phyloP scores from a whole-genome alignment of 1,140 invertebrate genomes.

The Microplitis mediator region DNA sequence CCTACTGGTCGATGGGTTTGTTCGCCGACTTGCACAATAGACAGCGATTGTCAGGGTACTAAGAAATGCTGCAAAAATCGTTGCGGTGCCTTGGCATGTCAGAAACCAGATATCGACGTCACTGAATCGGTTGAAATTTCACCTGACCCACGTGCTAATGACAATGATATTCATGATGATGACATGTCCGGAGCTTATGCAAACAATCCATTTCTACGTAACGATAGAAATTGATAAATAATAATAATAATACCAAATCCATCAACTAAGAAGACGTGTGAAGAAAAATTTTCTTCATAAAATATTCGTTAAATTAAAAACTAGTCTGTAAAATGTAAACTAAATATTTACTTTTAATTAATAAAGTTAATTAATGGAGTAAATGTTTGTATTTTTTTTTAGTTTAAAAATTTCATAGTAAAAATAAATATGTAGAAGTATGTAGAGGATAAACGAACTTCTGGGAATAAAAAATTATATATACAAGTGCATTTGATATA shows the following conservation, averaged over 20 bases:
- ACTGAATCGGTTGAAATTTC: conserved; percentile 23
- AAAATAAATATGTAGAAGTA: not conserved
- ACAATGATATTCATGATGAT: not conserved
- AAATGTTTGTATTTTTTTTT: no score
- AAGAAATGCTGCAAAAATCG: conserved; percentile 68
- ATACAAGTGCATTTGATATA: no score
- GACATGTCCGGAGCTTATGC: conserved; percentile 11
- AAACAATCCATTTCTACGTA: conserved; percentile 17
- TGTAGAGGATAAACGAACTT: not conserved
- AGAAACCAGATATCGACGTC: conserved; percentile 53
- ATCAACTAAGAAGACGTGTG: no score
- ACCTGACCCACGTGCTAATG: not conserved
- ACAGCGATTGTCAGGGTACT: conserved; percentile 63
- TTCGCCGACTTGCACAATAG: conserved; percentile 64
- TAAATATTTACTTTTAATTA: no score
- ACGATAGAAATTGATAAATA: conserved; percentile 18
- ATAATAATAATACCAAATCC: not conserved
- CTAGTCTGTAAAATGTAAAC: no score
- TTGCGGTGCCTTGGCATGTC: conserved; percentile 66
- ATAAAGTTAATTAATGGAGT: no score
- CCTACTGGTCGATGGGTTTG: conserved; percentile 68
- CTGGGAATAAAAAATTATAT: no score
- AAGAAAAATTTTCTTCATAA: no score
- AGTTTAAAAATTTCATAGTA: not conserved
- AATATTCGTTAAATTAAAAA: no score